Evolutionary conservation across 2,888 invertebrate genomes (phyloP).

Genomic region (Apodemia zela): DNA sequence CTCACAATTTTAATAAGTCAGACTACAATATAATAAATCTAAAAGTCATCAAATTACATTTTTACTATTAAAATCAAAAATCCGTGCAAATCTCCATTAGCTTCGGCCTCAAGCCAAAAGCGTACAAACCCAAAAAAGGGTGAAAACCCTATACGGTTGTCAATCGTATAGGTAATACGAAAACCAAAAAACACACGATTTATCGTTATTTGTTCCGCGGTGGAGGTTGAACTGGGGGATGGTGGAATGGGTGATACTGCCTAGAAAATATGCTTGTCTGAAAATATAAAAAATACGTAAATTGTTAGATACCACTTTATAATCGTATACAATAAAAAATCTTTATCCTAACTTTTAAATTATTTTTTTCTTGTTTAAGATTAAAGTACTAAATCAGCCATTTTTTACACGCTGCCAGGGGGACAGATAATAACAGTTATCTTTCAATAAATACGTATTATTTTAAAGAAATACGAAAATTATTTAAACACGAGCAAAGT

Average conservation of each 20-base stretch:
- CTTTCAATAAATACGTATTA: no score
- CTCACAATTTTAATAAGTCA: not conserved
- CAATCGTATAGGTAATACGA: slow-evolving; percentile 50
- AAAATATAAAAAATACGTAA: slow-evolving; percentile 32
- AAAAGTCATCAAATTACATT: slow-evolving; percentile 1
- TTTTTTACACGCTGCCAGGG: no score
- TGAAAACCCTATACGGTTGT: slow-evolving; percentile 47
- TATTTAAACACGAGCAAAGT: no score
- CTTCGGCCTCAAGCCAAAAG: slow-evolving; percentile 30
- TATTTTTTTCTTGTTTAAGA: no score
- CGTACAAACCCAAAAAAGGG: slow-evolving; percentile 35
- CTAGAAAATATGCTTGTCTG: slow-evolving; percentile 64
- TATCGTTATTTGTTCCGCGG: slow-evolving; percentile 52
- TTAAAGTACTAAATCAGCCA: no score
- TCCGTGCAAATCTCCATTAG: slow-evolving; percentile 27
- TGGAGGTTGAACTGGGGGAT: slow-evolving; percentile 63
- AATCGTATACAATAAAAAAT: no score
- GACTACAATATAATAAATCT: not conserved
- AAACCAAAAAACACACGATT: slow-evolving; percentile 43
- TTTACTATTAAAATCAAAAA: slow-evolving; percentile 9
- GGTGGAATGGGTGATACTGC: slow-evolving; percentile 71
- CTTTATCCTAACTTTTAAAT: no score
- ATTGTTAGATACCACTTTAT: not conserved
- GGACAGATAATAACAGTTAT: no score
- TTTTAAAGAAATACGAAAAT: no score